Evolutionary conservation across 2,113 vertebrate genomes (phyloP).

Genomic region (Rostratula benghalensis): DNA sequence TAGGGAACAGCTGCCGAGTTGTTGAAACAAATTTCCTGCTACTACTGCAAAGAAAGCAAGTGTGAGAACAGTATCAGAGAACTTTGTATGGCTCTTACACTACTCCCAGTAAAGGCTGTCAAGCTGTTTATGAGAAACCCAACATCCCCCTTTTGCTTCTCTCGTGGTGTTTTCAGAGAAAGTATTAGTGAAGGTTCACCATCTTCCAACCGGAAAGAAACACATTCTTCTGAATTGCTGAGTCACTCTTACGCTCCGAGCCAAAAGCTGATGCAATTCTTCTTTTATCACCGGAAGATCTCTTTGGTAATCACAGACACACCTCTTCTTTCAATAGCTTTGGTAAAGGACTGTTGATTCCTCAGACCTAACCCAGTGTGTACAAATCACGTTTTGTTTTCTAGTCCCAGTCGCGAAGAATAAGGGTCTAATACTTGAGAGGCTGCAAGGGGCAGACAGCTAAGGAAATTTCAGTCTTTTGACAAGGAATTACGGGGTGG

Average conservation of each 20-base stretch:
- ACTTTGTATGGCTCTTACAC: neutral
- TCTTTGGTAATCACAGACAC: conserved; percentile 66
- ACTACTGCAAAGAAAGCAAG: neutral
- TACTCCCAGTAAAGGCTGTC: neutral
- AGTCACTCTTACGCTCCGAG: conserved; percentile 64
- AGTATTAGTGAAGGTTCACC: conserved; percentile 5
- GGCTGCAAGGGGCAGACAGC: neutral
- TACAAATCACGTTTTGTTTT: neutral
- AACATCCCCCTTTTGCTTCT: neutral
- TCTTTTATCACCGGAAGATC: conserved; percentile 70
- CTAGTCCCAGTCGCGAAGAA: conserved; percentile 14
- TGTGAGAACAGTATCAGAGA: neutral
- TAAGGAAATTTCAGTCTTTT: neutral
- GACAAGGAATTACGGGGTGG: neutral
- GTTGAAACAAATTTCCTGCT: neutral
- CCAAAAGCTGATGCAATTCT: conserved; percentile 69
- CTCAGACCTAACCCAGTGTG: conserved; percentile 42
- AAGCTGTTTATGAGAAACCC: neutral
- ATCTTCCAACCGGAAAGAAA: conserved; percentile 40
- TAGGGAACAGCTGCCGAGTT: neutral
- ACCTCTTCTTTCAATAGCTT: conserved; percentile 70
- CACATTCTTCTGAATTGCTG: conserved; percentile 62
- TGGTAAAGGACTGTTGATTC: conserved; percentile 29
- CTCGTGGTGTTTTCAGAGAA: neutral
- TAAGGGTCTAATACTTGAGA: neutral